A percentile compares a stretch with the other conserved stretches of the same genome.
These are phyloP conservation scores for Phthorimaea operculella DNA, from an alignment of 1,140 invertebrate species.

Conservation along the genomic window DNA sequence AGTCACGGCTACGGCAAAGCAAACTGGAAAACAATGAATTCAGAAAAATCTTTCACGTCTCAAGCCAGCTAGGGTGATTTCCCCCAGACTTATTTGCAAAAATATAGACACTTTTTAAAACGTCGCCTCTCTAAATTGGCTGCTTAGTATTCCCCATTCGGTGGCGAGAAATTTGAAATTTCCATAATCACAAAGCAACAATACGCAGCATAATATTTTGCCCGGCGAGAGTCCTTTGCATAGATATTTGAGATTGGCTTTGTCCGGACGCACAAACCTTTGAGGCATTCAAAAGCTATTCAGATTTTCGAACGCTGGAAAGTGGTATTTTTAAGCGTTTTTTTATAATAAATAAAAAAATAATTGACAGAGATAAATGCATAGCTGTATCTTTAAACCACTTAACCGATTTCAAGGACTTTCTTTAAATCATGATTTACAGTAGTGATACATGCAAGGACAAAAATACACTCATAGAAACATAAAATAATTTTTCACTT, in stretches of 20 bases:
- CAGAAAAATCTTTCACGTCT: too few relatives aligned
- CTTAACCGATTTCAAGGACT: too few relatives aligned
- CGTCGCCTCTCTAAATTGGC: constrained; percentile 26
- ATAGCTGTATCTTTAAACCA: too few relatives aligned
- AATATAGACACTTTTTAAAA: constrained; percentile 7
- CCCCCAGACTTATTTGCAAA: too few relatives aligned
- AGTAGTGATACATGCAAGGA: too few relatives aligned
- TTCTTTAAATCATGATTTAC: too few relatives aligned
- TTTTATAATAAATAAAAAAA: constrained; percentile 22
- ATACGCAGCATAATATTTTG: constrained; percentile 42
- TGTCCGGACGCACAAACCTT: constrained; percentile 36
- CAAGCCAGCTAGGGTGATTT: too few relatives aligned
- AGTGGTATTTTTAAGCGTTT: constrained; percentile 12
- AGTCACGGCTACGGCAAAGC: too few relatives aligned
- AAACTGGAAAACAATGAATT: too few relatives aligned
- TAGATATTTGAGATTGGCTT: constrained; percentile 45
- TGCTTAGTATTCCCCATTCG: constrained; percentile 31
- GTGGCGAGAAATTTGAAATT: constrained; percentile 28
- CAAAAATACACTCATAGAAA: too few relatives aligned
- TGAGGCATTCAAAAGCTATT: constrained; percentile 34
- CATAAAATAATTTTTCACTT: too few relatives aligned
- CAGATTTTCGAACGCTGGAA: constrained; percentile 6
- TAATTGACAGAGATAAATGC: too few relatives aligned
- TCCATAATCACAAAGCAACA: constrained; percentile 42
- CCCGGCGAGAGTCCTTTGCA: constrained; percentile 33